Evolutionary conservation across 2,113 vertebrate species (phyloP).

Genomic region (Microtus oregoni): DNA sequence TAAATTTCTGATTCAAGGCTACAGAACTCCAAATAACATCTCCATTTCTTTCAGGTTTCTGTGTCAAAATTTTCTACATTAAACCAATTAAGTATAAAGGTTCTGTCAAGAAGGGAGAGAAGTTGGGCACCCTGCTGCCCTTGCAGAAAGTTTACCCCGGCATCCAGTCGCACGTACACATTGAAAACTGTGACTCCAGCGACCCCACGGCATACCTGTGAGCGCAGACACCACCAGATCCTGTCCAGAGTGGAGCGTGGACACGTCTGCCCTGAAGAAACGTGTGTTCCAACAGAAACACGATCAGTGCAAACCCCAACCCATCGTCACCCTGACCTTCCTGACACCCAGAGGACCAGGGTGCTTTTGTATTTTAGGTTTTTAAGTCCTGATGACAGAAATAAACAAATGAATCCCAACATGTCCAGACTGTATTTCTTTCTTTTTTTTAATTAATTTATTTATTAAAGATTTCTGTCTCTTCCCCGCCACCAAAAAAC

Average conservation of each 20-base stretch:
- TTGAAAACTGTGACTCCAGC: conserved; percentile 88
- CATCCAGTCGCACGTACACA: conserved; percentile 88
- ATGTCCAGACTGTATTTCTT: background rate
- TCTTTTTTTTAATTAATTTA: too few relatives aligned
- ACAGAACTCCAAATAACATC: background rate
- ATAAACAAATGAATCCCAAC: conserved; percentile 14
- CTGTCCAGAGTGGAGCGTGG: background rate
- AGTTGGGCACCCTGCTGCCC: conserved; percentile 86
- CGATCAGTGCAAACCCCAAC: background rate
- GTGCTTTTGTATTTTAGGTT: background rate
- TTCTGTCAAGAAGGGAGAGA: conserved; percentile 85
- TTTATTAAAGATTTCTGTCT: too few relatives aligned
- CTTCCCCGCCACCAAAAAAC: too few relatives aligned
- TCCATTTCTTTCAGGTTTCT: conserved; percentile 83
- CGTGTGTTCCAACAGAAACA: background rate
- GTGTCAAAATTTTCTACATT: conserved; percentile 89
- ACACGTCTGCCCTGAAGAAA: background rate
- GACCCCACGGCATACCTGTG: conserved; percentile 86
- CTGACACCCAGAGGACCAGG: background rate
- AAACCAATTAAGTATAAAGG: conserved; percentile 86
- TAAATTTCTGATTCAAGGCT: background rate
- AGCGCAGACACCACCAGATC: conserved; percentile 55
- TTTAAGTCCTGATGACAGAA: background rate
- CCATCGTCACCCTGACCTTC: background rate
- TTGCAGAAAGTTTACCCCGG: conserved; percentile 90